A percentile compares a stretch with the other conserved stretches of the same genome.
These are phyloP conservation scores for Ciconia boyciana DNA, from an alignment of 2,113 vertebrate genomes.

Conservation along the genomic window DNA sequence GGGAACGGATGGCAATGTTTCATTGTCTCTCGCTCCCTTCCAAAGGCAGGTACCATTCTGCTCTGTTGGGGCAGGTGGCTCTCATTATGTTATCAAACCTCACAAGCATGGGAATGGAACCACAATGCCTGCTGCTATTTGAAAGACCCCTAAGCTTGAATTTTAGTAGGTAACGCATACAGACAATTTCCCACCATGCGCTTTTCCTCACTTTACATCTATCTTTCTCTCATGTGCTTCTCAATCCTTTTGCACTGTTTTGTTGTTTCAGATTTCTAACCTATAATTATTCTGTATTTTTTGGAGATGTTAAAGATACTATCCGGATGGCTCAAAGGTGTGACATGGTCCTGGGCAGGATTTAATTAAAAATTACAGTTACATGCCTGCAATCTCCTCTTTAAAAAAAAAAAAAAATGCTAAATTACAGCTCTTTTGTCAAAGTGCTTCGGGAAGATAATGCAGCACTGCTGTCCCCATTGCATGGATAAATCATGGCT, in stretches of 20 bases:
- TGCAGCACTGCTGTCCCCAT: background rate
- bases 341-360: background rate
- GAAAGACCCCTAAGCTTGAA: conserved; percentile 4
- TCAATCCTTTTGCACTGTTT: background rate
- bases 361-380: background rate
- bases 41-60: conserved; percentile 17
- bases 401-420: background rate
- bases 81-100: background rate
- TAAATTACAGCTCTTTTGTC: background rate
- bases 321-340: background rate
- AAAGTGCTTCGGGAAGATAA: background rate
- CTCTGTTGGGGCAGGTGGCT: background rate
- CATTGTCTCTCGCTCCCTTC: background rate
- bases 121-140: background rate
- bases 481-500: background rate
- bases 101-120: background rate
- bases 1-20: background rate
- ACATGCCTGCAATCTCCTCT: background rate
- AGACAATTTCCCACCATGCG: background rate
- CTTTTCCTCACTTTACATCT: background rate
- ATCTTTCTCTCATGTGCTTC: background rate
- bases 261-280: background rate
- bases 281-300: background rate
- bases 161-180: background rate
- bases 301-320: background rate